Evolutionary conservation across 2,888 invertebrate species (phyloP).

Genomic region (Pherbina coryleti): DNA sequence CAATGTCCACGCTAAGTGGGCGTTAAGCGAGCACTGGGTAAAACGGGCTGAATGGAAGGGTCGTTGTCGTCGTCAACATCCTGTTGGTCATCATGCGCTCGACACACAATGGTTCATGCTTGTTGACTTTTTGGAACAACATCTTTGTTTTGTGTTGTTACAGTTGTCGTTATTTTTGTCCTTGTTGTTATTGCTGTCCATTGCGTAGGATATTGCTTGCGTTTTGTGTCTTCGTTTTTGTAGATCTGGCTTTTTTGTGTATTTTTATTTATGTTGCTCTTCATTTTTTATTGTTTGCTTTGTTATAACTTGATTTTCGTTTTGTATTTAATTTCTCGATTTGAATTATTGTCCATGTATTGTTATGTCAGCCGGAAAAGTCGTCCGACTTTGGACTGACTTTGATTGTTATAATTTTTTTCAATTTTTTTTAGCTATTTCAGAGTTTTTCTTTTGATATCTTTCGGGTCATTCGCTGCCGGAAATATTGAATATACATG

Average conservation of each 20-base stretch:
- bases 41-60: not conserved
- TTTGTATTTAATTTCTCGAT: conserved; percentile 41
- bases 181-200: not conserved
- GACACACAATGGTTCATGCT: conserved; percentile 60
- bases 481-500: conserved; percentile 29
- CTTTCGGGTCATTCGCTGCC: conserved; percentile 26
- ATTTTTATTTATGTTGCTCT: not conserved
- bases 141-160: conserved; percentile 14
- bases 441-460: not conserved
- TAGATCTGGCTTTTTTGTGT: not conserved
- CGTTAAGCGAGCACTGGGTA: no score
- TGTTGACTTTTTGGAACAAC: conserved; percentile 55
- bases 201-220: not conserved
- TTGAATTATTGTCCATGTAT: conserved; percentile 13
- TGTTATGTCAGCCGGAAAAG: conserved; percentile 44
- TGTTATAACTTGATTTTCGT: conserved; percentile 25
- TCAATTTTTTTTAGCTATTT: not conserved
- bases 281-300: conserved; percentile 21
- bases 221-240: not conserved
- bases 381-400: conserved; percentile 31
- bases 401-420: conserved; percentile 19
- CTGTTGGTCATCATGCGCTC: conserved; percentile 33
- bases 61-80: not conserved
- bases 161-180: not conserved
- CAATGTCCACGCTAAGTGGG: not conserved